Evolutionary conservation across 1,140 invertebrate genomes (phyloP), one percentile per base, ranked within the genome.

Genomic region (Bilobella aurantiaca): DNA sequence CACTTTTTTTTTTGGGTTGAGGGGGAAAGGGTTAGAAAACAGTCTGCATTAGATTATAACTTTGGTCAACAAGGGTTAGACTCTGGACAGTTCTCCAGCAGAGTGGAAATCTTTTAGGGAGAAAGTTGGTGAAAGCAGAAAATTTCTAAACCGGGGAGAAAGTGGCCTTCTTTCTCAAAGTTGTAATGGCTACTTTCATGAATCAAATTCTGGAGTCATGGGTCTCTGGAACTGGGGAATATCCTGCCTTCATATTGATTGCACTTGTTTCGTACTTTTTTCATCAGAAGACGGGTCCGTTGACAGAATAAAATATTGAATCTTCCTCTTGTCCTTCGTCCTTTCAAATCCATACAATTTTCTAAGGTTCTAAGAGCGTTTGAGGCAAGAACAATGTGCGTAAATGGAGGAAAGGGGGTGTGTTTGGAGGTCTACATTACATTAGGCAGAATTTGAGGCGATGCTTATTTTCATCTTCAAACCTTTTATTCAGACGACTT

Each of bases 251-350:
- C 34, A 64, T 69, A 69, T 69, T 66, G 68, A 69, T 69, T 69
- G 64, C 68, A 61, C 53, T 69, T 69, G 68, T 69, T 69, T 67
- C 68, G n/a, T n/a, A n/a, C 66, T 66, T 23, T 69, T 69, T 69
- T 63, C 65, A 66, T 69, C 47, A 53, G 21, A 61, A 67, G 68
- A 66, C 68, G 65, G 47, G 49, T 23, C 62, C 62, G 68, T 64
- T 67, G 68, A 69, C 68, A 69, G 68, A 57, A 69, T 69, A 69
- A 69, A 61, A 69, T 69, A 69, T 69, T 64, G 68, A 69, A 64
- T 61, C 65, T 62, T 46, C 64, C 64, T 63, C 32, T 66, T 42
- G 37, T 42, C 8, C 68, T 69, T 64, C 66, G 56, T 65, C 65
- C 68, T n/a, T n/a, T n/a, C n/a, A n/a, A n/a, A n/a, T n/a, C n/a